Conservation (phyloP, 2,797 vertebrate species). For the Phyllotis vaccarum region DNA sequence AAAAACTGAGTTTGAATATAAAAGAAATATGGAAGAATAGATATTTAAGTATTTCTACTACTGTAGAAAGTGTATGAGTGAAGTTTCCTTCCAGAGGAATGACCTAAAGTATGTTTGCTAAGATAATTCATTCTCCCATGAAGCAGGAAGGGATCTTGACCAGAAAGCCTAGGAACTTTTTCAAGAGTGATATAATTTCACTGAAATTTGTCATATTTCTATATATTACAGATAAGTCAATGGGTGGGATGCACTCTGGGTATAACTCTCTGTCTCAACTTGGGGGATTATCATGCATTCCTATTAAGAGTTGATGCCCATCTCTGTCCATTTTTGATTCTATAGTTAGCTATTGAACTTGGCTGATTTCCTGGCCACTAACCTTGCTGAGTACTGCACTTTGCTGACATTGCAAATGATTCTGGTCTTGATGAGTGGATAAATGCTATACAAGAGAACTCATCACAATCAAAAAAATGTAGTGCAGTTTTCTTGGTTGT, state of each 20-base stretch:
- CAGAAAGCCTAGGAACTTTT: not conserved
- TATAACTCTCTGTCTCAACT: not conserved
- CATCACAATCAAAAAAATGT: not conserved
- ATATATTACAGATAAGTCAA: not conserved
- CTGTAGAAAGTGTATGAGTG: not conserved
- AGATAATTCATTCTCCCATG: not conserved
- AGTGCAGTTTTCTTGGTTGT: not conserved
- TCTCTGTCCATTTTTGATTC: not conserved
- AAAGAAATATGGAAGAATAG: not conserved
- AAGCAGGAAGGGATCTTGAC: not conserved
- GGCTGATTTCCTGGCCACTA: not conserved
- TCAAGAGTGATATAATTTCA: not conserved
- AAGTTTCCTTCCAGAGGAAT: not conserved
- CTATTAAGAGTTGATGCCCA: not conserved
- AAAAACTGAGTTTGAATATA: not conserved
- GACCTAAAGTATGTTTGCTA: not conserved
- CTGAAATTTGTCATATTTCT: not conserved
- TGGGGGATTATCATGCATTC: not conserved
- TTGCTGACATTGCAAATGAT: not conserved
- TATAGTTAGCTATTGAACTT: not conserved
- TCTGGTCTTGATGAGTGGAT: not conserved
- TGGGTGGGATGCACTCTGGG: not conserved
- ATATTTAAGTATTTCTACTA: not conserved
- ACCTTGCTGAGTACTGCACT: not conserved
- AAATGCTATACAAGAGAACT: not conserved